Conservation (phyloP, 2,888 invertebrate genomes). For the Heliconius cydno region DNA sequence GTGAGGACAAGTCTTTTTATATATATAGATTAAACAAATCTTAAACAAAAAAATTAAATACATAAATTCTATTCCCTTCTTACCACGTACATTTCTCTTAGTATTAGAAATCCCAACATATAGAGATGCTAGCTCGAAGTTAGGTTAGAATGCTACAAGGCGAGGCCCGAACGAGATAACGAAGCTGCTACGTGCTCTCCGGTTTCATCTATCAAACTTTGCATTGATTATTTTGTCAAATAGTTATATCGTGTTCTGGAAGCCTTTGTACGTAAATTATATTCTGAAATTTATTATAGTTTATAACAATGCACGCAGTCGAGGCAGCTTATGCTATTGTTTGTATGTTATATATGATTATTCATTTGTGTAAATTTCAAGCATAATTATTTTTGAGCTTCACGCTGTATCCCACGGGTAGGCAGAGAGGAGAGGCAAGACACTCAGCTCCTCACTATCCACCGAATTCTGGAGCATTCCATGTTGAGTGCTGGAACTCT, state of each 20-base stretch:
- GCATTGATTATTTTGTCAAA: constrained; percentile 70
- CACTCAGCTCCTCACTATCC: too few species aligned
- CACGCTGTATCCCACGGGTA: too few species aligned
- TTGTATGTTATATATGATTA: background rate
- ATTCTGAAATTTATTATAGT: constrained; percentile 23
- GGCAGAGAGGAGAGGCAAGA: too few species aligned
- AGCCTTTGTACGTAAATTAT: constrained; percentile 36
- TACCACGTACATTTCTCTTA: constrained; percentile 17
- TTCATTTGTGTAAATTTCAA: background rate
- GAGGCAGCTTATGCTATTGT: background rate
- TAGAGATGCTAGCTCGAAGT: constrained; percentile 34
- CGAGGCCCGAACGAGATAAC: constrained; percentile 65
- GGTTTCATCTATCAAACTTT: constrained; percentile 66
- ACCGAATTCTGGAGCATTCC: too few species aligned
- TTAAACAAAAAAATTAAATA: background rate
- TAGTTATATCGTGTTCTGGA: constrained; percentile 48
- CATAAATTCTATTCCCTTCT: background rate
- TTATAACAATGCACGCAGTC: constrained; percentile 7
- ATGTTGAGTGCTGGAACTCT: too few species aligned
- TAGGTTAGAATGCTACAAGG: constrained; percentile 36
- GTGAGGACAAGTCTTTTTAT: too few species aligned
- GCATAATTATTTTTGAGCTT: too few species aligned
- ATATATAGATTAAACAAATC: too few species aligned
- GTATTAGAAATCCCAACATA: constrained; percentile 34
- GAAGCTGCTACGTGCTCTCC: constrained; percentile 68